Evolutionary conservation across 92 coral and sea anemone species (phyloP), one percentile per base, ranked within the genome.

Genomic region (Porites divaricata): DNA sequence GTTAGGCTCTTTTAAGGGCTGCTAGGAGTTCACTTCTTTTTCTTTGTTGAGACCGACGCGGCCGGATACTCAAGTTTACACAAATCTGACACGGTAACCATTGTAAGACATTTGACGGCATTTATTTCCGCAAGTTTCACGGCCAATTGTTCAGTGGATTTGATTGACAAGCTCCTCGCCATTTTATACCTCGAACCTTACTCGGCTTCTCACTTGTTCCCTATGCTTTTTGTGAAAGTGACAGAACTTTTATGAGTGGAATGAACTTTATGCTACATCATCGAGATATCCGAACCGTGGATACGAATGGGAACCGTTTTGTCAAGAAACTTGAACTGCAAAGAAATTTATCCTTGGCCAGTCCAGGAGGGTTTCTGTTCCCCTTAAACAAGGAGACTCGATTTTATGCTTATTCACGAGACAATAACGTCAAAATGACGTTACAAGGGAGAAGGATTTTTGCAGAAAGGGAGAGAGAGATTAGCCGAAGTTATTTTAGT

Each of bases 301-400:
- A 23, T 1, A 73, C 4, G 11, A 82, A 57, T 61, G 62, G 20
- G 63, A 19, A 17, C 72, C 24, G 79, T 59, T 82, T 72, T 48
- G 17, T 48, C 7, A 49, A 82, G 61, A 63, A 61, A 22, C 22
- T 63, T 63, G 86, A 82, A 68, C 79, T 72, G 16, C 73, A 49
- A 16, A 48, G 79, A 50, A 21, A 51, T 16, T 48, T 82, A 35
- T 70, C 86, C 63, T 51, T 82, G 2, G 86, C 41, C 24, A 72
- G 86, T 53, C 86, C 86, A 14, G 25, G 86, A 16, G 86, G 79
- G 23, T 82, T 82, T 71, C 61, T 82, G 48, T 82, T 82, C 76
- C 71, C 72, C 62, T 72, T 82, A 26, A 59, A 82, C 72, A 82
- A 82, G 49, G 72, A 63, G 10, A 70, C 28, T 8, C 25, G 71